Conservation (phyloP, 2,888 invertebrate genomes). For the Hydrotaea diabolus region DNA sequence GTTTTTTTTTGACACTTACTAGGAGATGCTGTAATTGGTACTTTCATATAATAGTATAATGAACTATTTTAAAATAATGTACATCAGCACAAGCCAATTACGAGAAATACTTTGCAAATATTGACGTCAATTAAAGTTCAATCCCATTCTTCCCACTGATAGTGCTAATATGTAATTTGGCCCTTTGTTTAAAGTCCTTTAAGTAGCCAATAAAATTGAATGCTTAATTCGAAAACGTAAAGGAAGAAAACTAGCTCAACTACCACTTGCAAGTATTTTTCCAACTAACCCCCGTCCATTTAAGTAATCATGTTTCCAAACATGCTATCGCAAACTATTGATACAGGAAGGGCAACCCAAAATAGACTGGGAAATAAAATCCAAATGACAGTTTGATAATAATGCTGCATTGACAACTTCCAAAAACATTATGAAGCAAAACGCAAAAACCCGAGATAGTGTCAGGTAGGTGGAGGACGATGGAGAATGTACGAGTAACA, state of each 20-base stretch:
- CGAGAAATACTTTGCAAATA: too few species aligned
- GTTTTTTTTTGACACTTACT: too few species aligned
- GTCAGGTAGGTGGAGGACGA: neutral
- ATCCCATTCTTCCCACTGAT: too few species aligned
- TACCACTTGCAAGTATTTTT: neutral
- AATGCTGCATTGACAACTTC: conserved; percentile 1
- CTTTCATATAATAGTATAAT: too few species aligned
- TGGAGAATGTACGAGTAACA: neutral
- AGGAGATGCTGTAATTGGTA: too few species aligned
- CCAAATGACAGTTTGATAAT: conserved; percentile 2
- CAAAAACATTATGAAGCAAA: neutral
- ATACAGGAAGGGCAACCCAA: neutral
- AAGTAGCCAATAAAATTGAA: too few species aligned
- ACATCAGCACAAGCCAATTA: too few species aligned
- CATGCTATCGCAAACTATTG: neutral
- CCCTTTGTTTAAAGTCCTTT: too few species aligned
- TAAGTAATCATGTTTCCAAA: neutral
- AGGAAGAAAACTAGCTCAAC: neutral
- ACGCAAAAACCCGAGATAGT: neutral
- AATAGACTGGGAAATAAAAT: neutral
- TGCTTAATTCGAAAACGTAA: too few species aligned
- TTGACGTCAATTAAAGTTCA: too few species aligned
- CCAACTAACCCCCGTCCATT: neutral
- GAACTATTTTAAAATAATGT: too few species aligned
- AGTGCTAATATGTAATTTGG: too few species aligned